Evolutionary conservation across 1,140 invertebrate genomes (phyloP).

Genomic region (Paraescarpia echinospica): DNA sequence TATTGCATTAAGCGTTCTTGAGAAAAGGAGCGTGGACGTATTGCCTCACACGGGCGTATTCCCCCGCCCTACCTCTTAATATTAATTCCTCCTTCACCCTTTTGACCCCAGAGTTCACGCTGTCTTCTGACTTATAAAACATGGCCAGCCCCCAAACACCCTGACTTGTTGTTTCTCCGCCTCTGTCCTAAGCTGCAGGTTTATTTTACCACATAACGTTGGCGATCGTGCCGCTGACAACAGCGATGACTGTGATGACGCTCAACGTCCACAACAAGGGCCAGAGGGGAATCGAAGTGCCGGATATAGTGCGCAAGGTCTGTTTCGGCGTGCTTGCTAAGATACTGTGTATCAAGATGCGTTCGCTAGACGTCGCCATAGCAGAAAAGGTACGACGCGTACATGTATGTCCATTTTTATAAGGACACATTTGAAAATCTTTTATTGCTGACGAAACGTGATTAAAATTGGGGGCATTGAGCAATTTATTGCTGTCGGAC

Average conservation of each 20-base stretch:
- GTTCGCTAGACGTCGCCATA: not conserved
- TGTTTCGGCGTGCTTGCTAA: slow-evolving; percentile 64
- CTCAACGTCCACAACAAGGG: slow-evolving; percentile 86
- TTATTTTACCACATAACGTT: slow-evolving; percentile 90
- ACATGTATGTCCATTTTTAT: not conserved
- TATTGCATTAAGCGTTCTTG: no score
- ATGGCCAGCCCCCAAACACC: no score
- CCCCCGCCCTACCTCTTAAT: no score
- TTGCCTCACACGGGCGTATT: no score
- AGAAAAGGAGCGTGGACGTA: no score
- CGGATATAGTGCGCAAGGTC: slow-evolving; percentile 68
- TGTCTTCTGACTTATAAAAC: no score
- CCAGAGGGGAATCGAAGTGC: slow-evolving; percentile 75
- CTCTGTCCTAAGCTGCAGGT: slow-evolving; percentile 62
- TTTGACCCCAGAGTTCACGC: no score
- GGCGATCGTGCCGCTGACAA: slow-evolving; percentile 85
- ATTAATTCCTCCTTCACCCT: no score
- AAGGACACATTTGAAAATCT: no score
- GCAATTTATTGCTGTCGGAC: not conserved
- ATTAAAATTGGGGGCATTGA: not conserved
- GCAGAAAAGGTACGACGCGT: not conserved
- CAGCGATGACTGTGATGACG: slow-evolving; percentile 72
- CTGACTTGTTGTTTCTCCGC: no score
- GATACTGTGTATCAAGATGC: slow-evolving; percentile 16
- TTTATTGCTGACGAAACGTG: not conserved